A percentile compares a stretch with the other conserved stretches of the same genome.
These are phyloP conservation scores for Ladona fulva DNA, from an alignment of 1,140 invertebrate species.

Conservation along the genomic window DNA sequence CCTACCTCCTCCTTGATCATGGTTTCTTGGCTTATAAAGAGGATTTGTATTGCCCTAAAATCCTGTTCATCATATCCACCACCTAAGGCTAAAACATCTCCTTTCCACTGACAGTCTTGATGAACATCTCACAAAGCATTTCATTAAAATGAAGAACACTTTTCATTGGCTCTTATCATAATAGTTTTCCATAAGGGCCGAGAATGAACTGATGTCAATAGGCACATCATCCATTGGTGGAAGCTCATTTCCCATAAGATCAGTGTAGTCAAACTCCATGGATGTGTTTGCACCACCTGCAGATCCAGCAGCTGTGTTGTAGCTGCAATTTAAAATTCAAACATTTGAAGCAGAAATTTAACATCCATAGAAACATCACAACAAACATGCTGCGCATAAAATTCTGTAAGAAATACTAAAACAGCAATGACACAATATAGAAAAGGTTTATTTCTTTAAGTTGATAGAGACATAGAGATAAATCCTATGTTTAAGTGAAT, in stretches of 20 bases:
- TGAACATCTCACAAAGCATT: no score
- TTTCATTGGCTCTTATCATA: not conserved
- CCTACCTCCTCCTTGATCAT: no score
- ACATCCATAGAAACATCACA: no score
- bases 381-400: no score
- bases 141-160: no score
- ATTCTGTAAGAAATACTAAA: no score
- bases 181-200: not conserved
- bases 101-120: not conserved
- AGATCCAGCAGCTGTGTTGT: not conserved
- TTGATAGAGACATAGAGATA: no score
- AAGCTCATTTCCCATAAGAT: not conserved
- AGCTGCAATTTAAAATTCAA: constrained; percentile 2
- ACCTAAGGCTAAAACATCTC: not conserved
- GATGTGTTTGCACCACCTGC: not conserved
- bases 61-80: not conserved
- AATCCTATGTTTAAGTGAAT: no score
- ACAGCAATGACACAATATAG: no score
- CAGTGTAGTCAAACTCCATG: not conserved
- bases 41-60: no score
- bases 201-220: not conserved
- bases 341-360: not conserved
- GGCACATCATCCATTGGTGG: not conserved
- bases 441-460: no score
- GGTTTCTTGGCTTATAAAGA: no score